Conservation (phyloP, 2,888 invertebrate species). For the Caenorhabditis angaria region DNA sequence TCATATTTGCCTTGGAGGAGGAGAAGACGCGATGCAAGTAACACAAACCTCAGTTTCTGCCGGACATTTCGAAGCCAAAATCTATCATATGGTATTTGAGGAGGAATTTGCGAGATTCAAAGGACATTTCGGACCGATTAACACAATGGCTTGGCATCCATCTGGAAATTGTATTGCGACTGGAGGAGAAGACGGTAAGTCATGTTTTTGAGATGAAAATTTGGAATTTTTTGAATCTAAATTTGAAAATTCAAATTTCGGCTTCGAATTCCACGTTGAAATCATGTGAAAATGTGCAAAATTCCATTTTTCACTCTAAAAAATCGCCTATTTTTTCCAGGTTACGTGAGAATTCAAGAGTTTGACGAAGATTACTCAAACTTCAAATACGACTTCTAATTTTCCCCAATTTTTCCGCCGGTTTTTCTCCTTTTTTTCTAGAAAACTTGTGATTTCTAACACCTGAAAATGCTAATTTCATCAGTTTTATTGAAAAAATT, state of each 20-base stretch:
- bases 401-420: slow-evolving; percentile 9
- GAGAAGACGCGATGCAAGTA: slow-evolving; percentile 96
- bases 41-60: slow-evolving; percentile 91
- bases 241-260: background rate
- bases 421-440: background rate
- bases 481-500: slow-evolving; percentile 12
- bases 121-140: slow-evolving; percentile 99
- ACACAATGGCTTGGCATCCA: slow-evolving; percentile 96
- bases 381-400: slow-evolving; percentile 85
- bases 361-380: slow-evolving; percentile 97
- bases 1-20: slow-evolving; percentile 94
- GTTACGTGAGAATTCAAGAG: slow-evolving; percentile 92
- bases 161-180: slow-evolving; percentile 93
- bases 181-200: slow-evolving; percentile 98
- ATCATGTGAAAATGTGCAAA: background rate
- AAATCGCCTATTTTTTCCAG: slow-evolving; percentile 74
- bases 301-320: too few relatives aligned
- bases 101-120: slow-evolving; percentile 97
- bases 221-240: too few relatives aligned
- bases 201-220: slow-evolving; percentile 73
- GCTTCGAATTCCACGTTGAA: background rate
- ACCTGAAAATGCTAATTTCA: slow-evolving; percentile 10
- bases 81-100: slow-evolving; percentile 94
- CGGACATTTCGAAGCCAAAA: slow-evolving; percentile 94
- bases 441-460: slow-evolving; percentile 18